Base-by-base conservation (phyloP, 2,888 invertebrate species). In the Pseudanteris insignis region DNA sequence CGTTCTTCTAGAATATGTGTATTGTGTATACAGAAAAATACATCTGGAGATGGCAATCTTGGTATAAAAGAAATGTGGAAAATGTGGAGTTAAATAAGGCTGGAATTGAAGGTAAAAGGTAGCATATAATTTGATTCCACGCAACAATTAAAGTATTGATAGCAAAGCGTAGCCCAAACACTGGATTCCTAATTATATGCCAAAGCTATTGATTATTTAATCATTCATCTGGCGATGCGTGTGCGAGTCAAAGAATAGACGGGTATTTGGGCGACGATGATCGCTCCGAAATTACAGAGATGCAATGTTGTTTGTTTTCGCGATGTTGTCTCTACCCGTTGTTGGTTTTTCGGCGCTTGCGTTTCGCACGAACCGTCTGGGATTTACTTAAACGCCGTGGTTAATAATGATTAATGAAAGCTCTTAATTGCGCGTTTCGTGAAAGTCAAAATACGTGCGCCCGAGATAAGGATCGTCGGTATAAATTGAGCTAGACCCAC, bases 401-500 rank as follows among this genome's bases (percentile, higher is more conserved):
- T 57, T 62, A 62, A 62, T 62, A 57, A 57, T 57, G 62, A 57
- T 62, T 57, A 57, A 62, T 57, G 62, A 62, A 57, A 57, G 53
- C 57, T 47, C 53, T 59, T 63, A 59, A 63, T 63, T 59, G 54
- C 58, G 63, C 62, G 57, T 57, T 63, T 57, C 62, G 62, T 63
- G 46, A 57, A 58, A 53, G 48, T 63, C 50, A 54, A 59, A 59
- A 55, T 63, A 55, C 59, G 46, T 40, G 36, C 61, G 61, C 11
- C 15, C 37, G 33, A 47, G 63, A 63, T 63, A 63, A 53, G 53
- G 13, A 63, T 63, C 63, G 43, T 40, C 44, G 63, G 57, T 43
- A 50, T 43, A 51, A 54, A 59, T 58, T 63, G 30, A 58, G 50
- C 63, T 54, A 59, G 50, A 47, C 30, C 48, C 44, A 44, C 54